Evolutionary conservation across 2,113 vertebrate genomes (phyloP), one percentile per base, ranked within the genome.

Genomic region (Daubentonia madagascariensis): DNA sequence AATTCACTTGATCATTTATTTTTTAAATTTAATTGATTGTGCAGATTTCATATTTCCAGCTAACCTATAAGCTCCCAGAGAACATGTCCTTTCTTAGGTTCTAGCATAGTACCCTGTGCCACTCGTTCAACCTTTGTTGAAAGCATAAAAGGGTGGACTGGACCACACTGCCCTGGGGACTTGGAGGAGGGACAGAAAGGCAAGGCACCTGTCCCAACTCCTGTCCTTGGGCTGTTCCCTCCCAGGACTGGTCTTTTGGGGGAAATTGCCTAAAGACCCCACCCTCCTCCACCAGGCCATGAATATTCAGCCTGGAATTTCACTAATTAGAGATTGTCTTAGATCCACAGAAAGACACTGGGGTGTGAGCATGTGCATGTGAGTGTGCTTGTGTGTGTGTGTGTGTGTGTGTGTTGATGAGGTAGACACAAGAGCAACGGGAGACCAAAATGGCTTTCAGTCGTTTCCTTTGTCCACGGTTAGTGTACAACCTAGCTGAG

Each of bases 1-100:
- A 96, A 88, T 16, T 84, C 23, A 90, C 88, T 79, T 85, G 81
- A 88, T 87, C 68, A 95, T 57, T 86, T 59, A 32, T 28, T 37
- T 89, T 81, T 65, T 45, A 18, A 57, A 16, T 40, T 11, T 70
- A 92, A 79, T n/a, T 75, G 5, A 40, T 6, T 94, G 32, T 54
- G 13, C 25, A 85, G 40, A 91, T 57, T 78, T 81, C 57, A 20
- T 73, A 72, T 91, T 97, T 72, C n/a, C 16, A 96, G 57, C 48
- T 84, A 70, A 84, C 28, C 57, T 79, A 1, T 28, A 67, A 40
- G 17, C 73, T 89, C n/a, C 79, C 54, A 85, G 59, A 63, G 17
- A 25, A 94, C 17, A 92, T 30, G 20, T 86, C 48, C 18, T 79
- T 84, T n/a, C 3, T 1, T 10, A 86, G 72, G 50, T 40, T 48